Evolutionary conservation across 2,888 invertebrate species (phyloP), one percentile per base, ranked within the genome.

Genomic region (Fragum sueziense): DNA sequence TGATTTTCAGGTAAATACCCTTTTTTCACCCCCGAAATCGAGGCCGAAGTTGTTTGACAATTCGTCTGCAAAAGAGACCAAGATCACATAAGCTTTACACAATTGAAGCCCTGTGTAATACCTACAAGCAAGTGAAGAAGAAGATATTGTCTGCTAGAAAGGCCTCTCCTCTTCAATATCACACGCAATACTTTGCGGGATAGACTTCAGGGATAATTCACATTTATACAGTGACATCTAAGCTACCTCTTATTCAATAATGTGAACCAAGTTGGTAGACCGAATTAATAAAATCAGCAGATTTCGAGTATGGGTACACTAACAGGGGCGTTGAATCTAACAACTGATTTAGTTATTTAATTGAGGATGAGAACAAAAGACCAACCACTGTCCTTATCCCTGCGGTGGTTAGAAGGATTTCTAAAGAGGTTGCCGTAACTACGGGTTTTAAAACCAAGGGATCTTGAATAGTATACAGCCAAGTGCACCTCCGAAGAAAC

Each of bases 251-350:
- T n/a, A 71, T 75, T 34, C 3, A 33, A 33, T 37, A 25, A 20
- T 2, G 41, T 7, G 75, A 22, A 52, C 61, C 7, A 61, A 71
- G 20, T 37, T 79, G 6, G 72, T 69, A 0, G 27, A 71, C 0
- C 74, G 75, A 37, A 22, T 76, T 14, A 61, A 79, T 22, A 52
- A 31, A 20, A 72, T 79, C n/a, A 59, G 71, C 79, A 2, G 29
- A 31, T 34, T 73, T 52, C 59, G 80, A 74, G 0, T 79, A 79
- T 62, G 75, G 75, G 0, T 79, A 79, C 33, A 74, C 76, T 1
- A 47, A 9, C 59, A 34, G 71, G 74, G 61, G 22, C 22, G 29
- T 65, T 72, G 22, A 52, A 70, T 51, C 29, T 77, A 27, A 70
- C 80, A 6, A n/a, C 52, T 37, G 74, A 74, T n/a, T 71, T 52